phyloP scores from a whole-genome alignment of 2,888 invertebrate genomes.

The Cordilura impudica region DNA sequence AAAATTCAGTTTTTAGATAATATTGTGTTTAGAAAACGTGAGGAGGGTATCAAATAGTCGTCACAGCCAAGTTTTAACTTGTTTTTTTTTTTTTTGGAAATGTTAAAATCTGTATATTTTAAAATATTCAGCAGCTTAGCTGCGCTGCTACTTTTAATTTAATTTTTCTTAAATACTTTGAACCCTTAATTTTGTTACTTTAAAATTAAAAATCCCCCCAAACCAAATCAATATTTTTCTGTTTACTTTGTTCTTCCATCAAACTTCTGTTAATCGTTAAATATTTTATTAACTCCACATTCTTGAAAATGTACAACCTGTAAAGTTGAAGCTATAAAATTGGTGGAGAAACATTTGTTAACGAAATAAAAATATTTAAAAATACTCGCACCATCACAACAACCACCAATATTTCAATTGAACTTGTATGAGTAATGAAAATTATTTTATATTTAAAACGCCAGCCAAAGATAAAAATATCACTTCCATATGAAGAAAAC shows the following conservation, averaged over 20 bases:
- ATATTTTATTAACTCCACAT: not conserved
- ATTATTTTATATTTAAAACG: slow-evolving; percentile 2
- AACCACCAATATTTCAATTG: slow-evolving; percentile 25
- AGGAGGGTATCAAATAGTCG: no score
- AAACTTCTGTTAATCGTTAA: slow-evolving; percentile 6
- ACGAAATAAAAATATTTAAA: not conserved
- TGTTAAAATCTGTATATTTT: no score
- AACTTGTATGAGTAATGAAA: slow-evolving; percentile 40
- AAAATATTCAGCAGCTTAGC: no score
- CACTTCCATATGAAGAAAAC: slow-evolving; percentile 20
- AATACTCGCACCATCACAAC: not conserved
- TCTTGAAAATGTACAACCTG: not conserved
- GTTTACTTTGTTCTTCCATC: not conserved
- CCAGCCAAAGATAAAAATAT: slow-evolving; percentile 1
- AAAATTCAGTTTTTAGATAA: no score
- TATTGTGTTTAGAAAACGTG: no score
- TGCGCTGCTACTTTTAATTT: no score
- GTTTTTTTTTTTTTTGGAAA: no score
- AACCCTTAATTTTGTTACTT: no score
- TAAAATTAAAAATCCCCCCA: not conserved
- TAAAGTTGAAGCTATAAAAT: not conserved
- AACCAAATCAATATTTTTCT: not conserved
- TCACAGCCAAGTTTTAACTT: no score
- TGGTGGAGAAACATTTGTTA: no score
- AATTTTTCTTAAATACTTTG: no score